Evolutionary conservation across 2,797 vertebrate genomes (phyloP), one percentile per base, ranked within the genome.

Genomic region (Fratercula arctica): DNA sequence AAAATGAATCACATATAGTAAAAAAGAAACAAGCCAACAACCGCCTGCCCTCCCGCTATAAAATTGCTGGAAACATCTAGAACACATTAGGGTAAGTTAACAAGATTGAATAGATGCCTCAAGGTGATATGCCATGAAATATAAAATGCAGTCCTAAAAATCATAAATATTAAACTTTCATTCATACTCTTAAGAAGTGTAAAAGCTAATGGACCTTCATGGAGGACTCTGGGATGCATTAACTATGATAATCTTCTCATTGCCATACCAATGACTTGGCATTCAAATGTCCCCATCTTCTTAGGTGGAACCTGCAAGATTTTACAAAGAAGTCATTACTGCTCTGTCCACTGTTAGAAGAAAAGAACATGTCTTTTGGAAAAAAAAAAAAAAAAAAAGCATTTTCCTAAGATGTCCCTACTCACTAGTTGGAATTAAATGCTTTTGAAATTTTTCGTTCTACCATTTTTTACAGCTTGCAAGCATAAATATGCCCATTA

Each of bases 1-100:
- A 53, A 72, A 87, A 70, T 33, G 2, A 69, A 82, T 70, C 45
- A 48, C 0, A 1, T 11, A 41, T 23, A 64, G n/a, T 39, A 53
- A 46, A 77, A 77, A 73, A 31, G 28, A 25, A 53, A 41, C 7
- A 79, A 85, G 12, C 14, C 11, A 48, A 53, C 29, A 53, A 21
- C 3, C 11, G 57, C 13, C 7, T 57, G 15, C 11, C 13, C 13
- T 56, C 51, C 37, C 0, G 2, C 25, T 45, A 15, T 39, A 50
- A 33, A 86, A 70, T 28, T 87, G 24, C 21, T 51, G 29, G 57
- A 66, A 59, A 59, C 20, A 31, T 19, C 25, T 76, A 26, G 17
- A 64, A 43, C 16, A 72, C 19, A 17, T 29, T 11, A 45, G 15
- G 61, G 29, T 41, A 76, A 82, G 76, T 54, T 43, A 56, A 21